phyloP scores from a whole-genome alignment of 1,140 invertebrate genomes.

The Brachionus paranguensis region DNA sequence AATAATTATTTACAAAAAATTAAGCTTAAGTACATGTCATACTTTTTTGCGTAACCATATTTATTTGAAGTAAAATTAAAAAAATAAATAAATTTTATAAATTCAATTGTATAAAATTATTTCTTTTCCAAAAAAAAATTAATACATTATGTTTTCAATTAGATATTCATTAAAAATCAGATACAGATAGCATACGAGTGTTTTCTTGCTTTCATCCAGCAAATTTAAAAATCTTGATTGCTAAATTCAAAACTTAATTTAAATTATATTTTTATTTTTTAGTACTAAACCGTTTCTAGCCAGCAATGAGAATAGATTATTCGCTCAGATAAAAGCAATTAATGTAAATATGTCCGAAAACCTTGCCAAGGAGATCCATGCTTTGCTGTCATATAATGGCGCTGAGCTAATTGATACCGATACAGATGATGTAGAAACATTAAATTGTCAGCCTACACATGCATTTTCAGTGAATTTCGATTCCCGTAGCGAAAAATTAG shows the following conservation, averaged over 20 bases:
- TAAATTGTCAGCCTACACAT: background rate
- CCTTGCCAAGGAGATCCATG: background rate
- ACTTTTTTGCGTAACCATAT: background rate
- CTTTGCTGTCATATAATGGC: background rate
- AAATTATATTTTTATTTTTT: background rate
- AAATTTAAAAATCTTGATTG: background rate
- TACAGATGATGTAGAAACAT: background rate
- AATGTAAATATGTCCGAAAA: conserved; percentile 4
- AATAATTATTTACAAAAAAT: background rate
- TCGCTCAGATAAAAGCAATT: background rate
- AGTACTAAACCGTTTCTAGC: background rate
- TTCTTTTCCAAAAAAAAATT: background rate
- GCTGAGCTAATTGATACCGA: background rate
- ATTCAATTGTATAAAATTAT: background rate
- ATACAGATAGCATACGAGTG: background rate
- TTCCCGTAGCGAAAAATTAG: background rate
- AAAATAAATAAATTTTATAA: too few species aligned
- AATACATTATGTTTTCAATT: background rate
- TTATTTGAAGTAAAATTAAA: background rate
- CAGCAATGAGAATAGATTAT: background rate
- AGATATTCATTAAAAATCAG: background rate
- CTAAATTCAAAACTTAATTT: background rate
- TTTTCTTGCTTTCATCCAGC: background rate
- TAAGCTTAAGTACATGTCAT: background rate
- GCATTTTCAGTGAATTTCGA: background rate